Evolutionary conservation across 2,888 invertebrate genomes (phyloP), one percentile per base, ranked within the genome.

Genomic region (Macaria notata): DNA sequence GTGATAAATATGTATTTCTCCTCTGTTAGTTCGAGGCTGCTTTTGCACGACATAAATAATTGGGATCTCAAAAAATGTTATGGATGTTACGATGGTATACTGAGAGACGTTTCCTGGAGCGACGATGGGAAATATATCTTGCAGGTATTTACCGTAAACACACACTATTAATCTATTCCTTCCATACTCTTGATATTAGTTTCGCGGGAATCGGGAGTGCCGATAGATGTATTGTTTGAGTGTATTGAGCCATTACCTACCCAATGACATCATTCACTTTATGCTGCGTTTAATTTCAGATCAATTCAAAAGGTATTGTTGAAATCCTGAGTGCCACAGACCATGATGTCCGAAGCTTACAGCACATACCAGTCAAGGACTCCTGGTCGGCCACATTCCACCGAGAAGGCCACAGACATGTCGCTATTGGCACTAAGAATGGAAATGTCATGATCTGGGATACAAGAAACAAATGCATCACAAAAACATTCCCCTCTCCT

Each of bases 21-120:
- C 31, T 92, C 93, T 42, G 85, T 92, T 62, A 93, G 93, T 69
- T 92, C 92, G 46, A 90, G 92, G 46, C 80, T 94, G 61, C 84
- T 93, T 73, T 81, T 93, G 31, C 92, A 93, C 70, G 92, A 92
- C 62, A 87, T 84, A 59, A 92, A 87, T 69, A 86, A 80, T 75
- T 93, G 93, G 83, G 88, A 92, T 69, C 79, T 93, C 55, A 84
- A 90, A 71, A 90, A 92, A 70, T 84, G 85, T 54, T 93, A 93
- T 68, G 87, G 84, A 48, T 86, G 84, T 68, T 86, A 88, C 59
- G 88, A 92, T 67, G 85, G 85, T 49, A 67, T 87, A 57, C 64
- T 91, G 54, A 77, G 88, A 57, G 88, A 91, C 76, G 74, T 91
- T 58, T 84, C 88, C 9, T 92, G 92, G 92, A 92, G 92, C 68